Percentiles rank a stretch among this genome's conserved stretches.
Conservation (phyloP, 2,797 vertebrate genomes). For the Malacoraja senta region DNA sequence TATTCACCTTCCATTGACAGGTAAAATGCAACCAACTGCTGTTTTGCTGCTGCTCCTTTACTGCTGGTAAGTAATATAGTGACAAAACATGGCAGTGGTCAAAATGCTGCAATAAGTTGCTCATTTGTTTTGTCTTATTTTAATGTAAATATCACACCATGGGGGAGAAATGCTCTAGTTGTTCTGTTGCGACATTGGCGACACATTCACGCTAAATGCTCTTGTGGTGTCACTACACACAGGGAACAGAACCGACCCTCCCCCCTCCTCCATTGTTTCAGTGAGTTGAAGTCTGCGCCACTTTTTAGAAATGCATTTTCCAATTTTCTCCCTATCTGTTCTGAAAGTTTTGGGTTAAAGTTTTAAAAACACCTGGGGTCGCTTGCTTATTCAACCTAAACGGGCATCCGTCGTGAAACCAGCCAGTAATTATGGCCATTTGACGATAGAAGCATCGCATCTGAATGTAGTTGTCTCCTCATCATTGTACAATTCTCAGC, state of each 20-base stretch:
- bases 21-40: neutral
- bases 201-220: neutral
- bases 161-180: neutral
- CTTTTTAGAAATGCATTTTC: neutral
- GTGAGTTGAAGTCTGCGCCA: neutral
- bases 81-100: neutral
- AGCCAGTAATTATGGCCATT: neutral
- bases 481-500: neutral
- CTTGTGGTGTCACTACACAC: neutral
- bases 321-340: neutral
- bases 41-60: neutral
- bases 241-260: neutral
- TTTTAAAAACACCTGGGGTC: neutral
- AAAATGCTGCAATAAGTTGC: neutral
- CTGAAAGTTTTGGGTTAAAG: neutral
- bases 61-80: neutral
- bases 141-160: neutral
- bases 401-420: neutral
- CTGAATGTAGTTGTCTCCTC: neutral
- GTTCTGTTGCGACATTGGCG: neutral
- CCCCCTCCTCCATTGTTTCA: neutral
- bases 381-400: neutral
- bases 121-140: neutral
- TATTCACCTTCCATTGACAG: neutral
- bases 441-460: neutral